phyloP scores from a whole-genome alignment of 2,113 vertebrate genomes.

The Eptatretus burgeri region DNA sequence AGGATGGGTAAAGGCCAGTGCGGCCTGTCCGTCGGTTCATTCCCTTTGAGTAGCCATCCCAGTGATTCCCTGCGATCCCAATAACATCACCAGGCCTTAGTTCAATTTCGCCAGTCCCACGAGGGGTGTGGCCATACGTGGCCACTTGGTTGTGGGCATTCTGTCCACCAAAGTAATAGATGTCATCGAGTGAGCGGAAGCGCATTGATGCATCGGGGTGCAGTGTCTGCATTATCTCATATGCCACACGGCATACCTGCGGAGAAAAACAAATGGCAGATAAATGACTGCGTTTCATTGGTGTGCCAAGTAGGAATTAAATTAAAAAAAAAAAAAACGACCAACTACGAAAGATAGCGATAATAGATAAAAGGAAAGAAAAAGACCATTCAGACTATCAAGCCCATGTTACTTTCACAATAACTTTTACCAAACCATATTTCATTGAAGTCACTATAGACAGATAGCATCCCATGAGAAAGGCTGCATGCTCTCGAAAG shows the following conservation, averaged over 20 bases:
- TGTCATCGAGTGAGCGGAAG: conserved; percentile 89
- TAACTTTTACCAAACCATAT: conserved; percentile 6
- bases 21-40: conserved; percentile 76
- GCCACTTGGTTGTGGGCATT: conserved; percentile 95
- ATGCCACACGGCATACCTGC: conserved; percentile 86
- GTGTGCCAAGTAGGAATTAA: too few relatives aligned
- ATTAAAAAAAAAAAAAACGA: too few relatives aligned
- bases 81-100: conserved; percentile 79
- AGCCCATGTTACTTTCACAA: conserved; percentile 11
- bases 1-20: conserved; percentile 86
- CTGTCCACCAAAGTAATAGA: conserved; percentile 95
- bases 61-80: conserved; percentile 89
- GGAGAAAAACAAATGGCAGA: conserved; percentile 10
- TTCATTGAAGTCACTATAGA: conserved; percentile 8
- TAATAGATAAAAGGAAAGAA: not conserved
- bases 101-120: conserved; percentile 57
- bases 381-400: conserved; percentile 7
- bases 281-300: too few relatives aligned
- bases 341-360: too few relatives aligned
- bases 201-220: conserved; percentile 75
- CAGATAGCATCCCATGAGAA: conserved; percentile 8
- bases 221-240: conserved; percentile 93
- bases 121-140: conserved; percentile 56
- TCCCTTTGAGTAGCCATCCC: conserved; percentile 95
- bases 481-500: not conserved